A percentile compares a stretch with the other conserved stretches of the same genome.
Conservation (phyloP, 2,797 vertebrate genomes). For the Lateolabrax maculatus region DNA sequence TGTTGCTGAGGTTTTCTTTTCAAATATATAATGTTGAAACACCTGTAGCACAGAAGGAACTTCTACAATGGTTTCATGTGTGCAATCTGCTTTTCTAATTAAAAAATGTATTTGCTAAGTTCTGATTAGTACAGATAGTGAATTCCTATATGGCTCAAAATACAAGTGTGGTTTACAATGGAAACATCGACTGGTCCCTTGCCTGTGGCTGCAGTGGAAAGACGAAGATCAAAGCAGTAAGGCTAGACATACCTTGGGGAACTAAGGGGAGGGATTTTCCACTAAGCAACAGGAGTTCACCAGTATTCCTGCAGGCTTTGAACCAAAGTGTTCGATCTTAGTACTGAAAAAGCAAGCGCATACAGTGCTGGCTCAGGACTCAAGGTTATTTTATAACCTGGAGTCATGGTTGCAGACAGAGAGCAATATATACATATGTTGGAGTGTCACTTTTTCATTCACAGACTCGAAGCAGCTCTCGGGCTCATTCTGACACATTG, state of each 20-base stretch:
- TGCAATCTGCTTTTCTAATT: background rate
- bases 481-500: constrained; percentile 19
- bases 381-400: constrained; percentile 39
- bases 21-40: background rate
- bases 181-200: constrained; percentile 17
- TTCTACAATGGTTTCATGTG: background rate
- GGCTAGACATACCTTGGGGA: constrained; percentile 39
- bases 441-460: constrained; percentile 16
- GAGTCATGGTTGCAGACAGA: constrained; percentile 43
- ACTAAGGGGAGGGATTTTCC: constrained; percentile 53
- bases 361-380: constrained; percentile 34
- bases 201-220: constrained; percentile 37
- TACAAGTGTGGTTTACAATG: constrained; percentile 21
- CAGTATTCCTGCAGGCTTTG: constrained; percentile 45
- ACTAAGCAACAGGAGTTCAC: constrained; percentile 60
- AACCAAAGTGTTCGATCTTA: constrained; percentile 48
- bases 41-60: background rate
- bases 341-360: constrained; percentile 10
- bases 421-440: background rate
- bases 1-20: background rate
- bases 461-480: constrained; percentile 22
- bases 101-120: no score
- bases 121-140: constrained; percentile 7
- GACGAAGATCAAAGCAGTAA: constrained; percentile 44
- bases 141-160: constrained; percentile 3